phyloP scores from a whole-genome alignment of 1,140 invertebrate species.

The Drosophila sechellia region DNA sequence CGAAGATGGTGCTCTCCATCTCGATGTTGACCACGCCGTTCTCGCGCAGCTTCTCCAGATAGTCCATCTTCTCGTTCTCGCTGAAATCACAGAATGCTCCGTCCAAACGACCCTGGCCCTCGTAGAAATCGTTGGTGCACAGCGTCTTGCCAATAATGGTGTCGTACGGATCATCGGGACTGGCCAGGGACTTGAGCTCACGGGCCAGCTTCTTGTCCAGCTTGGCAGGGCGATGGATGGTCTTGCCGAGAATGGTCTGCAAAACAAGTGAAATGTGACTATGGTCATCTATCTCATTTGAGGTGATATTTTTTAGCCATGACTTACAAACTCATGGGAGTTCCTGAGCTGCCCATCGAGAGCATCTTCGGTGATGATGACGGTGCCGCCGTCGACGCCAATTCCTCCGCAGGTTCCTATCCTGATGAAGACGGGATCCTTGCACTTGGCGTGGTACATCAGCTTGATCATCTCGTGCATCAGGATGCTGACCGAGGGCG shows the following conservation, averaged over 20 bases:
- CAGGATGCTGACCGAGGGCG: constrained; percentile 95
- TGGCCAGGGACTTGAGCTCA: constrained; percentile 90
- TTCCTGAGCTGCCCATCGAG: constrained; percentile 92
- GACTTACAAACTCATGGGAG: constrained; percentile 88
- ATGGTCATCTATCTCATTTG: neutral
- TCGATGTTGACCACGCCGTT: constrained; percentile 97
- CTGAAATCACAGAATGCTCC: constrained; percentile 98
- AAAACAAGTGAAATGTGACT: constrained; percentile 36
- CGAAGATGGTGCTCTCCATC: constrained; percentile 96
- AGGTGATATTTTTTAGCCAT: neutral
- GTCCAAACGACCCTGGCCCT: constrained; percentile 97
- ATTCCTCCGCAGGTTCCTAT: constrained; percentile 97
- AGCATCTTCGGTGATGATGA: constrained; percentile 94
- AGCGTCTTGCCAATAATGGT: constrained; percentile 96
- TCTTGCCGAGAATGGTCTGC: constrained; percentile 95
- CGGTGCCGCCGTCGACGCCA: constrained; percentile 94
- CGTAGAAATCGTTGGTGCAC: constrained; percentile 99
- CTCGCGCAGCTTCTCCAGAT: constrained; percentile 91
- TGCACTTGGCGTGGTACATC: constrained; percentile 95
- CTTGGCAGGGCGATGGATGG: constrained; percentile 91
- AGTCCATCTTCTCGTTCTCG: constrained; percentile 95
- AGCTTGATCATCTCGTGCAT: constrained; percentile 97
- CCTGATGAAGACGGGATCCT: constrained; percentile 95
- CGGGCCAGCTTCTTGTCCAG: constrained; percentile 92
- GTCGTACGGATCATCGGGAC: constrained; percentile 92